Base-by-base conservation (phyloP, 2,113 vertebrate genomes). In the Misgurnus mizolepis region DNA sequence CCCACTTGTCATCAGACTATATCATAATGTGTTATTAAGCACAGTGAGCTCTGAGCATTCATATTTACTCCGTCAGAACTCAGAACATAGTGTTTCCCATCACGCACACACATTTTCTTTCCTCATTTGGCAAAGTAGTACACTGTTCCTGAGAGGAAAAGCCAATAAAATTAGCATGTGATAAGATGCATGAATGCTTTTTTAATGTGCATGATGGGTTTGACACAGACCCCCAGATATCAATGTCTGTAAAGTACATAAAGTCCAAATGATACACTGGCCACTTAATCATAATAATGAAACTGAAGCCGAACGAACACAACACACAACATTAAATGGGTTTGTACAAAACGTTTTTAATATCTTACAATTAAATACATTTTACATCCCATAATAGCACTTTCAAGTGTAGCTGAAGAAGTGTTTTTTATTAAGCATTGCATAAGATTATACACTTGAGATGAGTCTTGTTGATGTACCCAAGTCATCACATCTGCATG, bases 1-100 rank as follows among this genome's bases (percentile, higher is more conserved):
- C 75, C 41, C 49, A 60, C 40, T 10, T 72, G 67, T 56, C 80
- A 71, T 53, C n/a, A 18, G 18, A 74, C 49, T 64, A 74, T 18
- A 66, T 43, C 62, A 71, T 68, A 49, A 62, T 50, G 49, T 60
- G 7, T 58, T 49, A 73, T 82, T 72, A 45, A 67, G 66, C 66
- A 65, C 68, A 60, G 67, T 27, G 27, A 71, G 43, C 76, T 14
- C 39, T 65, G 55, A 18, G 9, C 50, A 39, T 56, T 27, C 62
- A 67, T 40, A 67, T 45, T 67, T 67, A 67, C 41, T 67, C 14
- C 14, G 40, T 18, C 4, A n/a, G n/a, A 18, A 41, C 75, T 5
- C 53, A 49, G 27, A 22, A 39, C 50, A 47, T 61, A 18, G 49
- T 70, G 40, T 70, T 76, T 77, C 15, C 76, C 4, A 14, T 50